phyloP scores from a whole-genome alignment of 2,888 invertebrate genomes.

The Orthosia incerta region DNA sequence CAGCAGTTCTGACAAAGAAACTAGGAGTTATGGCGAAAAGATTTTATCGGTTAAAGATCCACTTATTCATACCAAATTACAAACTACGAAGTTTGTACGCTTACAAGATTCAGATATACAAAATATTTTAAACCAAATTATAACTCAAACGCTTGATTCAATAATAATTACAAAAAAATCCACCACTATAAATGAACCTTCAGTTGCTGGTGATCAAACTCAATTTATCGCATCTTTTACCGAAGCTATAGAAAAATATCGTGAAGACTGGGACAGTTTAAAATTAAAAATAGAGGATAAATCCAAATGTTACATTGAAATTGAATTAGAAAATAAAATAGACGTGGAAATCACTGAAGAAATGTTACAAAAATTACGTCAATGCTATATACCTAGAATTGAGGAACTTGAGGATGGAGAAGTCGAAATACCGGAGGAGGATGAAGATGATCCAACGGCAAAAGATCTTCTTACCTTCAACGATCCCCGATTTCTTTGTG shows the following conservation, averaged over 20 bases:
- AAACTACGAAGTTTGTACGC: constrained; percentile 57
- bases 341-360: constrained; percentile 83
- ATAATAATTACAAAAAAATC: constrained; percentile 16
- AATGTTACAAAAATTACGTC: constrained; percentile 79
- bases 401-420: constrained; percentile 75
- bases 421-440: constrained; percentile 70
- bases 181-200: constrained; percentile 60
- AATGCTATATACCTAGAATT: constrained; percentile 77
- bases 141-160: constrained; percentile 63
- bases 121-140: constrained; percentile 71
- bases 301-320: constrained; percentile 81
- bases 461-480: constrained; percentile 78
- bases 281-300: constrained; percentile 84
- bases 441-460: constrained; percentile 70
- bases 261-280: constrained; percentile 83
- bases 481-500: constrained; percentile 87
- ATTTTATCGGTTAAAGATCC: constrained; percentile 78
- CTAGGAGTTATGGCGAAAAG: constrained; percentile 78
- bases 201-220: constrained; percentile 46
- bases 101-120: constrained; percentile 65
- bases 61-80: constrained; percentile 77
- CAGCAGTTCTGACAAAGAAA: constrained; percentile 74
- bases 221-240: constrained; percentile 69
- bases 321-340: constrained; percentile 86
- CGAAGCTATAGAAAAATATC: constrained; percentile 79